These are phyloP conservation scores for Drosophila sturtevanti DNA, from an alignment of 1,140 invertebrate genomes.

Conservation along the genomic window DNA sequence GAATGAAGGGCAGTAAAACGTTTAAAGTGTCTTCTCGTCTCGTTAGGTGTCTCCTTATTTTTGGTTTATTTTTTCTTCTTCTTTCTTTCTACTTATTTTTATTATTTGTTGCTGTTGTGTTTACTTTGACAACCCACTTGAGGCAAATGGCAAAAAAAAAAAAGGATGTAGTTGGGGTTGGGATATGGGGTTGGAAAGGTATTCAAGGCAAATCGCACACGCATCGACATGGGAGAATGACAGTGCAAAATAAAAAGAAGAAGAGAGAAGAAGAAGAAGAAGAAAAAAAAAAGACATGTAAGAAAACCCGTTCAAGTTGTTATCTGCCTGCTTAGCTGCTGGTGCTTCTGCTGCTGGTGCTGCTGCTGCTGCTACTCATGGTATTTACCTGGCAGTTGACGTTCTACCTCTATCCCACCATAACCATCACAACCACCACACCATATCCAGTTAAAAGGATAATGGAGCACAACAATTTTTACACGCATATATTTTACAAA, in stretches of 20 bases:
- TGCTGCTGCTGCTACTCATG: constrained; percentile 37
- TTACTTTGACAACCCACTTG: constrained; percentile 77
- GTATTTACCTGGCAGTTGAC: constrained; percentile 54
- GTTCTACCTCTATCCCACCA: constrained; percentile 13
- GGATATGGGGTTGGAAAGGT: not conserved
- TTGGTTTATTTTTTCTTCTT: too few species aligned
- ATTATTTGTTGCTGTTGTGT: constrained; percentile 54
- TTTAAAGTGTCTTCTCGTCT: constrained; percentile 62
- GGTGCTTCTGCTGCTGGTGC: constrained; percentile 24
- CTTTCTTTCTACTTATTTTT: constrained; percentile 64
- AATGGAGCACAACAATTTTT: constrained; percentile 81
- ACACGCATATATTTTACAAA: constrained; percentile 81
- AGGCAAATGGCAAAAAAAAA: constrained; percentile 50
- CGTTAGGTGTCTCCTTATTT: constrained; percentile 23
- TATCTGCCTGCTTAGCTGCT: constrained; percentile 74
- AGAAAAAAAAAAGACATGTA: not conserved
- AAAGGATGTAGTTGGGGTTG: constrained; percentile 4
- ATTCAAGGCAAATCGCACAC: constrained; percentile 50
- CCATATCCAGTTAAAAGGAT: constrained; percentile 80
- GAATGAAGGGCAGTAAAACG: constrained; percentile 41
- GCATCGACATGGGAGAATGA: constrained; percentile 40
- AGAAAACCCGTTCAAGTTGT: constrained; percentile 53
- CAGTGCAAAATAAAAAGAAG: not conserved
- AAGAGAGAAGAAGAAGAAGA: too few species aligned
- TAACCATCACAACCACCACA: constrained; percentile 34